These are phyloP conservation scores for Leptinotarsa rubiginosa DNA, from an alignment of 2,888 invertebrate genomes.

Conservation along the genomic window DNA sequence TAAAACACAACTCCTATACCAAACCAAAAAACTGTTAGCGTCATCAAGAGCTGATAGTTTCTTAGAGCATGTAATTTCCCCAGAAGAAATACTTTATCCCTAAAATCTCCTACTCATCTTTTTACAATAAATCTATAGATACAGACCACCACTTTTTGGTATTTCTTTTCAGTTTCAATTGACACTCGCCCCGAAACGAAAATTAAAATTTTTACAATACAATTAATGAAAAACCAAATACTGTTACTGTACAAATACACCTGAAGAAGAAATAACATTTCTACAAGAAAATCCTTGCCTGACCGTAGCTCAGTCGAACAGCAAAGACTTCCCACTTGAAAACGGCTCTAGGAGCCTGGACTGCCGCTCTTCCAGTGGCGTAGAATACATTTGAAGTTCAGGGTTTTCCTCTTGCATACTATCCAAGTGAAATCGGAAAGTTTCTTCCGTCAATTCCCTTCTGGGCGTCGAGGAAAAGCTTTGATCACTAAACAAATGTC, in stretches of 20 bases:
- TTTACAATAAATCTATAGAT: no score
- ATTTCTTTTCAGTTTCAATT: neutral
- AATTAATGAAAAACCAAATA: neutral
- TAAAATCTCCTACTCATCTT: no score
- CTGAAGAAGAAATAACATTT: neutral
- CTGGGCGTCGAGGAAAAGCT: neutral
- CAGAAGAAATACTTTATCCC: no score
- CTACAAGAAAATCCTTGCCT: neutral
- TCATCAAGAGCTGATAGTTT: no score
- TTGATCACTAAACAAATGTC: neutral
- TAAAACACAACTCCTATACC: no score
- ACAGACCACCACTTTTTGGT: neutral
- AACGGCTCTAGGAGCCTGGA: neutral
- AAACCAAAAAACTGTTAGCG: no score
- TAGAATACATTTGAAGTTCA: slow-evolving; percentile 10
- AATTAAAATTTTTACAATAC: neutral
- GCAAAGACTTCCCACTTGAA: neutral
- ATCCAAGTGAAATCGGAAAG: neutral
- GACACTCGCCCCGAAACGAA: neutral
- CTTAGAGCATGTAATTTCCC: no score
- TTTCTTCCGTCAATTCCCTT: neutral
- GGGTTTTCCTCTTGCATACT: slow-evolving; percentile 17
- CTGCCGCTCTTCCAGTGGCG: slow-evolving; percentile 2
- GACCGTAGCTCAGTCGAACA: slow-evolving; percentile 1
- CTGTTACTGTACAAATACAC: neutral